Evolutionary conservation across 1,140 invertebrate genomes (phyloP), one percentile per base, ranked within the genome.

Genomic region (Homalodisca vitripennis): DNA sequence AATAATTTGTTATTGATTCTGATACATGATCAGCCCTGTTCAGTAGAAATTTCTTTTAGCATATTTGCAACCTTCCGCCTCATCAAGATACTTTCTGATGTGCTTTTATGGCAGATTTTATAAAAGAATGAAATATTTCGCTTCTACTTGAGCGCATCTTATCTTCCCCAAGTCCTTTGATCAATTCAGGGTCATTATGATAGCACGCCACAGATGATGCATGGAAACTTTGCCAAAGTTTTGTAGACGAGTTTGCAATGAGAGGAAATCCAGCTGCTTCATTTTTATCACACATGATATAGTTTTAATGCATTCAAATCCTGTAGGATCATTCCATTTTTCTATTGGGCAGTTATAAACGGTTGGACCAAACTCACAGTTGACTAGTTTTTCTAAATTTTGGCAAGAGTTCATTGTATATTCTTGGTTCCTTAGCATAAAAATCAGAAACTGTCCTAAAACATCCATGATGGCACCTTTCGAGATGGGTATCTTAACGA

Each of bases 391-490:
- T 26, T 30, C 24, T 10, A 22, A 60, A 27, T 30, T 12, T 27
- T 3, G 55, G 26, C 14, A 60, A 24, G 24, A 60, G 3, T 60
- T 29, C 14, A 2, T 26, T 60, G 27, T 60, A 60, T 2, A 60
- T n/a, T 6, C 12, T 29, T 30, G 22, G 2, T n/a, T 60, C 55
- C 82, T 84, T 26, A 72, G 75, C 46, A 83, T 80, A 1, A 81
- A 82, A 3, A 75, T 77, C 3, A 74, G 71, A 53, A 75, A 78
- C 46, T n/a, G n/a, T 83, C 77, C 63, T 81, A 83, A 0, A 80
- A 48, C 20, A 74, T 51, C 22, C 12, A 71, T 71, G 31, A 81
- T 76, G 1, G 76, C 75, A 3, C 79, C 76, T 0, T 60, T 13
- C 12, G 55, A 2, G 10, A 27, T 10, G n/a, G 26, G 55, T 27